These are phyloP conservation scores for Mesochorus sp. DNA, from an alignment of 2,888 invertebrate species.

Conservation along the genomic window DNA sequence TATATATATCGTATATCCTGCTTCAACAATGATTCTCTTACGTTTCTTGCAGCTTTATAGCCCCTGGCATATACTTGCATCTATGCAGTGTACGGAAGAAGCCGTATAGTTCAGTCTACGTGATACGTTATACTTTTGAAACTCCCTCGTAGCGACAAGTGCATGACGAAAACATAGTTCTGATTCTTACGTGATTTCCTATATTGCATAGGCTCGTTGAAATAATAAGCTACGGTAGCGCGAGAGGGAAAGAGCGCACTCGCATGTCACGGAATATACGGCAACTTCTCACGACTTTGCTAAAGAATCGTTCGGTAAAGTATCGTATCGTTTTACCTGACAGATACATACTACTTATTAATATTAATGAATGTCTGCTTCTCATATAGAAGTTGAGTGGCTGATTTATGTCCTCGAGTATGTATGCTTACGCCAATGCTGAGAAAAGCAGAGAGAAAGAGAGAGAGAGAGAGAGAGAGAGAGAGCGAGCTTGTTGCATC, in stretches of 20 bases:
- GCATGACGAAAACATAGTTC: slow-evolving; percentile 39
- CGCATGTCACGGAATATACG: slow-evolving; percentile 2
- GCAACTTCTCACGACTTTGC: slow-evolving; percentile 41
- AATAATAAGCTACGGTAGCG: neutral
- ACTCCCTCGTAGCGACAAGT: slow-evolving; percentile 30
- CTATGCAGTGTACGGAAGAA: slow-evolving; percentile 24
- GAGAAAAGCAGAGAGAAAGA: slow-evolving; percentile 16
- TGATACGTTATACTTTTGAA: slow-evolving; percentile 15
- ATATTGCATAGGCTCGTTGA: slow-evolving; percentile 12
- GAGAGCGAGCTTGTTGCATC: slow-evolving; percentile 74
- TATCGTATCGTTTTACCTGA: slow-evolving; percentile 77
- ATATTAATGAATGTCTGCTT: slow-evolving; percentile 80
- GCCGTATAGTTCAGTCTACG: neutral
- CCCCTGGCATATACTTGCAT: neutral
- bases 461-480: slow-evolving; percentile 17
- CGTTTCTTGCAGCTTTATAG: slow-evolving; percentile 13
- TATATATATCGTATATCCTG: slow-evolving; percentile 56
- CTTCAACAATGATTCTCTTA: slow-evolving; percentile 58
- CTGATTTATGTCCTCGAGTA: slow-evolving; percentile 78
- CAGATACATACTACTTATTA: slow-evolving; percentile 80
- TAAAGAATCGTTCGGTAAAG: slow-evolving; percentile 63
- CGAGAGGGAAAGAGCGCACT: neutral
- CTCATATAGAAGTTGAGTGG: slow-evolving; percentile 67
- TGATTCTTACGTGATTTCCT: slow-evolving; percentile 43
- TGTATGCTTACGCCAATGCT: slow-evolving; percentile 73